These are phyloP conservation scores for Paramuricea clavata DNA, from an alignment of 92 coral and sea anemone species.

Conservation along the genomic window DNA sequence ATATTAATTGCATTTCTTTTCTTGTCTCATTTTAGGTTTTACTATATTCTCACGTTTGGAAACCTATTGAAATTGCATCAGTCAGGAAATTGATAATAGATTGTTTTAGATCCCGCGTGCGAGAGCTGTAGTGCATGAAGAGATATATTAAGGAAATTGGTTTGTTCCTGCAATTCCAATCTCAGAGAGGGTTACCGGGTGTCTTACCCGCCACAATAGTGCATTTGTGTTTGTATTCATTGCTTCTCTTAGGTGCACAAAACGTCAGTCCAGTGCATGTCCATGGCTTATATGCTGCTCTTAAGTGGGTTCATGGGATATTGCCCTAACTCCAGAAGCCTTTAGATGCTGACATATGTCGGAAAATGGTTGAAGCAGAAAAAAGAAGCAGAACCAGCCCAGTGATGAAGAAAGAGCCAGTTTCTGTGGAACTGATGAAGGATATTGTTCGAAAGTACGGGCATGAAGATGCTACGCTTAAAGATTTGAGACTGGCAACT, in stretches of 20 bases:
- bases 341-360: constrained; percentile 48
- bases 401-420: constrained; percentile 54
- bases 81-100: neutral
- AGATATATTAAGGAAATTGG: neutral
- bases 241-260: neutral
- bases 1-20: no score
- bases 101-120: neutral
- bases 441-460: constrained; percentile 7
- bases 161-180: neutral
- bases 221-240: constrained; percentile 31
- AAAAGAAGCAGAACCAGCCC: constrained; percentile 39
- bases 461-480: constrained; percentile 25
- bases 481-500: constrained; percentile 55
- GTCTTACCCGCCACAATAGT: neutral
- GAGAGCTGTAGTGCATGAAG: neutral
- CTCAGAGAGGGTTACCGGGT: neutral
- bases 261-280: constrained; percentile 19
- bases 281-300: constrained; percentile 58
- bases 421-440: constrained; percentile 16
- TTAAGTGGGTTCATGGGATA: constrained; percentile 50
- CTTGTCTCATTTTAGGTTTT: neutral
- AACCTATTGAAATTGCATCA: neutral
- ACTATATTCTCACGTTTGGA: neutral
- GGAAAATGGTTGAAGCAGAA: constrained; percentile 49
- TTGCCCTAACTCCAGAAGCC: constrained; percentile 42